Evolutionary conservation across 1,140 invertebrate genomes (phyloP), one percentile per base, ranked within the genome.

Genomic region (Paraescarpia echinospica): DNA sequence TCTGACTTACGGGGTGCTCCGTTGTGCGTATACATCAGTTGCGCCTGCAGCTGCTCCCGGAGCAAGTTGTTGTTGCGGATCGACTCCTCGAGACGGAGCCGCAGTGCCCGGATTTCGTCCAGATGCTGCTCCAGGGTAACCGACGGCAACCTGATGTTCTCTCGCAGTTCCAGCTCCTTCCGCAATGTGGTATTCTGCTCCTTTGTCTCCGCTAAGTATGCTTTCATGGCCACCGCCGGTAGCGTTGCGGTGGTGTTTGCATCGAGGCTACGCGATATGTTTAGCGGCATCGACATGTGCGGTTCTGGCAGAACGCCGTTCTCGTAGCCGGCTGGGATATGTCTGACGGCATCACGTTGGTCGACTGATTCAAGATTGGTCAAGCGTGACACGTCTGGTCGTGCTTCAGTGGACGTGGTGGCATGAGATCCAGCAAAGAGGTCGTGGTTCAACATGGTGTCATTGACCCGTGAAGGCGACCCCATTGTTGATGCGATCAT

Each of bases 101-200:
- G 92, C 34, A 96, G 94, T 14, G 94, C 93, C 14, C 95, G 94
- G 12, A 96, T 95, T 93, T 96, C 96, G 2, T 95, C 94, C 93
- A 96, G 93, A 91, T 96, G 94, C 77, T 95, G 94, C n/a, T 93
- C 94, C 93, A 95, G 92, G n/a, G 94, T 92, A 18, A 94, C 94
- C 14, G 92, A 51, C 92, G 35, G 48, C 33, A 22, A 35, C 41
- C 77, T 33, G 34, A 93, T 22, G 33, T 48, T 92, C 22, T 95
- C 94, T 89, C 94, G 94, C 14, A 95, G 48, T 89, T 93, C 92
- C 9, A 96, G 93, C 93, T 96, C 96, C 41, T 96, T 95, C 89
- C 94, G 94, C 35, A 96, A 94, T 14, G 96, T 95, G 92, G 95
- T 94, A 93, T 96, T 96, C 77, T 96, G 93, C 92, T 96, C 95